Conservation (phyloP, 2,888 invertebrate genomes). For the Schrankia costaestrigalis region DNA sequence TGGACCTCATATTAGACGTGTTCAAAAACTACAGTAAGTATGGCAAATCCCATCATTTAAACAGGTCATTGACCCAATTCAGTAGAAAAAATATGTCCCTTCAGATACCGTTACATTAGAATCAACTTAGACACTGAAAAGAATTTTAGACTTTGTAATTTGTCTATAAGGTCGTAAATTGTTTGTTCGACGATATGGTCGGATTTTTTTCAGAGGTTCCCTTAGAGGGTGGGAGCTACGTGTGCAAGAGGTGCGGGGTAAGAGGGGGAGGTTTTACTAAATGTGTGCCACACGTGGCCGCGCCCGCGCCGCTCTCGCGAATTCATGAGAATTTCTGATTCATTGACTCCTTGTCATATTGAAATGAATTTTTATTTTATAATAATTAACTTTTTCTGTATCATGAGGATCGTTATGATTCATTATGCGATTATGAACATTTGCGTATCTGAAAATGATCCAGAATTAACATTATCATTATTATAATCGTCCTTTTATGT, state of each 20-base stretch:
- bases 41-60: conserved; percentile 24
- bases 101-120: conserved; percentile 28
- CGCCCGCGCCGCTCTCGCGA: conserved; percentile 45
- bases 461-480: neutral
- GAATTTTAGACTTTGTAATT: conserved; percentile 20
- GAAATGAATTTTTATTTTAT: conserved; percentile 35
- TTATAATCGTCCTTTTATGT: neutral
- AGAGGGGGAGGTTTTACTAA: conserved; percentile 51
- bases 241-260: conserved; percentile 39
- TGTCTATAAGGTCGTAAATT: conserved; percentile 39
- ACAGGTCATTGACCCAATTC: conserved; percentile 48
- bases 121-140: neutral
- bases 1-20: too few species aligned
- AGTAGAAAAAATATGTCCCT: conserved; percentile 48
- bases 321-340: conserved; percentile 76
- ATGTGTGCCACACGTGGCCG: conserved; percentile 69
- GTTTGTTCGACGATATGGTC: conserved; percentile 33
- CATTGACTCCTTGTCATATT: conserved; percentile 58
- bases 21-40: conserved; percentile 8
- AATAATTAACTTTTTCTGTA: conserved; percentile 28
- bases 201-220: conserved; percentile 67
- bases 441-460: conserved; percentile 9
- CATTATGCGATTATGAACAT: conserved; percentile 12
- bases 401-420: conserved; percentile 18
- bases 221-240: conserved; percentile 51